A percentile compares a stretch with the other conserved stretches of the same genome.
These are phyloP conservation scores for Colistium nudipinnis DNA, from an alignment of 2,113 vertebrate genomes.

Conservation along the genomic window DNA sequence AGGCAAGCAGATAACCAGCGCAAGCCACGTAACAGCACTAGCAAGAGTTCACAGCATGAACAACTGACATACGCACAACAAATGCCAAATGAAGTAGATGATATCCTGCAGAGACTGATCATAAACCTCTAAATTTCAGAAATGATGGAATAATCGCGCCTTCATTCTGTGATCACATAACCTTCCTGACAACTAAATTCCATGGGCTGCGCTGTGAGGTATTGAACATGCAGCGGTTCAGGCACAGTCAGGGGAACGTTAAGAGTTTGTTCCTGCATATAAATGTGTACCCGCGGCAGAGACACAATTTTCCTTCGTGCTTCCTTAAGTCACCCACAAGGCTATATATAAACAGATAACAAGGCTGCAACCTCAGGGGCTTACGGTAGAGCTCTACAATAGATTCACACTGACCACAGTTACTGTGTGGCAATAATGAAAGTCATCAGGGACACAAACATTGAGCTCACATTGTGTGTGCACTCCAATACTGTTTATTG, in stretches of 20 bases:
- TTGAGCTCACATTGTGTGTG: constrained; percentile 9
- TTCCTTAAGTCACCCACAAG: constrained; percentile 11
- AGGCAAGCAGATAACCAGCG: not conserved
- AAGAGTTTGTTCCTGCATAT: not conserved
- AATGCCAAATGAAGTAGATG: too few relatives aligned
- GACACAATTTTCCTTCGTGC: constrained; percentile 29
- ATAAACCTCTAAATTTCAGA: too few relatives aligned
- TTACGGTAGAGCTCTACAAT: constrained; percentile 14
- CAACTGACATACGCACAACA: too few relatives aligned
- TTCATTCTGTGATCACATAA: too few relatives aligned
- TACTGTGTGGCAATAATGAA: not conserved
- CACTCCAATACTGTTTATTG: not conserved
- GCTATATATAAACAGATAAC: constrained; percentile 21
- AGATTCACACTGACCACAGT: constrained; percentile 2
- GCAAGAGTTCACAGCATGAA: too few relatives aligned
- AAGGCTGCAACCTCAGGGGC: constrained; percentile 25
- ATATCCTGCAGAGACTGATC: too few relatives aligned
- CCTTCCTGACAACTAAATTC: not conserved
- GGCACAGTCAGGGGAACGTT: not conserved
- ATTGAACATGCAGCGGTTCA: not conserved
- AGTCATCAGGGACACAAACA: constrained; percentile 17
- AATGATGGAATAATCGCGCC: too few relatives aligned
- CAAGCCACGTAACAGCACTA: not conserved
- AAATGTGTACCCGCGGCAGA: not conserved
- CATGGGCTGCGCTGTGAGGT: not conserved